phyloP scores from a whole-genome alignment of 2,113 vertebrate species.

The Taurulus bubalis region DNA sequence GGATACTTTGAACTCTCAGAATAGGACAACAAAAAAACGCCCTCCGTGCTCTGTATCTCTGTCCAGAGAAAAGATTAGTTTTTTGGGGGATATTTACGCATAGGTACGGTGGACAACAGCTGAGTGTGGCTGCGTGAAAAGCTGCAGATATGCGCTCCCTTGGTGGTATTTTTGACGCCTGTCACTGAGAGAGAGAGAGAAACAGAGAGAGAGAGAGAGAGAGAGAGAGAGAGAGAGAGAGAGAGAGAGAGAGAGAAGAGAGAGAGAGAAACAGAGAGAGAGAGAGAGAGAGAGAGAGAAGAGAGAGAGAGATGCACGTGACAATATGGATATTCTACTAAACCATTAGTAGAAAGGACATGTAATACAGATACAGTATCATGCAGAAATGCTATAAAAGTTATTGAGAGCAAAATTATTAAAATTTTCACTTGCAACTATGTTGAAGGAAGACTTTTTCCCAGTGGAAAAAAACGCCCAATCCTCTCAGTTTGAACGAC shows the following conservation, averaged over 20 bases:
- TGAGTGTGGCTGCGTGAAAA: slow-evolving; percentile 36
- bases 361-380: background rate
- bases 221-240: background rate
- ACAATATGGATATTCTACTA: background rate
- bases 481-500: background rate
- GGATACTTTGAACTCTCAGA: slow-evolving; percentile 33
- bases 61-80: slow-evolving; percentile 10
- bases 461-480: background rate
- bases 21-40: background rate
- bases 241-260: background rate
- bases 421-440: background rate
- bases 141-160: slow-evolving; percentile 64
- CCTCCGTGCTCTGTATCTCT: background rate
- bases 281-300: background rate
- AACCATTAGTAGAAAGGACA: background rate
- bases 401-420: background rate
- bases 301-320: background rate
- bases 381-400: background rate
- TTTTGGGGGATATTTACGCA: slow-evolving; percentile 23
- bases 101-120: slow-evolving; percentile 30
- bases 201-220: background rate
- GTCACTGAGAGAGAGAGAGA: slow-evolving; percentile 36
- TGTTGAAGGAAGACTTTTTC: background rate
- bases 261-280: background rate
- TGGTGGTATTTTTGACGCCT: slow-evolving; percentile 70